A percentile compares a stretch with the other conserved stretches of the same genome.
These are phyloP conservation scores for Adelosebastes latens DNA, from an alignment of 2,797 vertebrate species.

Conservation along the genomic window DNA sequence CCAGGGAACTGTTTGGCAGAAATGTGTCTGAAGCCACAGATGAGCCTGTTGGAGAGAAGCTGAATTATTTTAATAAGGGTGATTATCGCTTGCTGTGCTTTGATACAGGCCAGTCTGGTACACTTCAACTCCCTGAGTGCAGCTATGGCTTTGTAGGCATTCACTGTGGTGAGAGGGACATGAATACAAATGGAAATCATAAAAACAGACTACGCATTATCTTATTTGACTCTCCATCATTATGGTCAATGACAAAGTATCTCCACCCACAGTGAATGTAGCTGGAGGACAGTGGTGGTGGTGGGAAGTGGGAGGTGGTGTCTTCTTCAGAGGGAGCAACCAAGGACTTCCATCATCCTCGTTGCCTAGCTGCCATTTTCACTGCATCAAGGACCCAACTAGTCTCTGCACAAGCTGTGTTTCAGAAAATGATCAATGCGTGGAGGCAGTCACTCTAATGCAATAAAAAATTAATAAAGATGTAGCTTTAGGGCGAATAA, in stretches of 20 bases:
- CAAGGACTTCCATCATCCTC: slow-evolving; percentile 46
- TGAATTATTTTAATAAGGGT: slow-evolving; percentile 51
- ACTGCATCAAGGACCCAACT: slow-evolving; percentile 49
- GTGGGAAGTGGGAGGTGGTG: background rate
- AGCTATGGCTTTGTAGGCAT: slow-evolving; percentile 13
- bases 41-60: slow-evolving; percentile 24
- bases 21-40: slow-evolving; percentile 18
- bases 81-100: slow-evolving; percentile 43
- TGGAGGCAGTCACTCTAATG: slow-evolving; percentile 2
- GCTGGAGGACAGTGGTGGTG: slow-evolving; percentile 37
- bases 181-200: slow-evolving; percentile 37
- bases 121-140: slow-evolving; percentile 16
- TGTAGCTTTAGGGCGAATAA: no score
- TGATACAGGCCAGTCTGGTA: slow-evolving; percentile 16
- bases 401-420: slow-evolving; percentile 7
- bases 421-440: slow-evolving; percentile 37
- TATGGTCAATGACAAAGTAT: slow-evolving; percentile 7
- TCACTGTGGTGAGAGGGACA: slow-evolving; percentile 16
- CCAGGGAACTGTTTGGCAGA: slow-evolving; percentile 12
- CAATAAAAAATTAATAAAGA: background rate
- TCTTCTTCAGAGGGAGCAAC: slow-evolving; percentile 41
- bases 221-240: slow-evolving; percentile 18
- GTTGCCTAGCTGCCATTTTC: slow-evolving; percentile 79
- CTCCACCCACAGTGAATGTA: slow-evolving; percentile 24
- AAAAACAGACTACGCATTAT: background rate